Evolutionary conservation across 2,888 invertebrate genomes (phyloP), one percentile per base, ranked within the genome.

Genomic region (Oscheius onirici): DNA sequence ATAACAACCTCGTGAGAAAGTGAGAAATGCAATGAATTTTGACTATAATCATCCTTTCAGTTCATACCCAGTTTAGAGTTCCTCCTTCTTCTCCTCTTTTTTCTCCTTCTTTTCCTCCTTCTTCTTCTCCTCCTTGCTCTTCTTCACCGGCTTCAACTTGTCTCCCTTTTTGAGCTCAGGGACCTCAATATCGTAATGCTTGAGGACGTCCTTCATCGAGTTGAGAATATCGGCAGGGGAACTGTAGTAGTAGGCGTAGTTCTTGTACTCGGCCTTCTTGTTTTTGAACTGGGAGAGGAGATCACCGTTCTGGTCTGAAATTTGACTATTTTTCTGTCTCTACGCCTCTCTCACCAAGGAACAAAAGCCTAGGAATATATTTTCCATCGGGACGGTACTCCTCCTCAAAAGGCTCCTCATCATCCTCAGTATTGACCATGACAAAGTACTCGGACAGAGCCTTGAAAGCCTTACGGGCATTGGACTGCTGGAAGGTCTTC

Each of bases 401-500:
- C 79, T 86, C 85, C 77, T 86, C 86, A 71, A 72, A 86, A 17
- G 86, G 86, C 72, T 86, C 78, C 28, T 89, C 89, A 75, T 89
- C 89, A 79, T 89, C 89, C 82, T 88, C 83, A 40, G 88, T 84
- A 84, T 89, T 89, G 41, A 86, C 75, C 89, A 90, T 89, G 5
- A 89, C 76, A 79, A 90, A 89, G 66, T 88, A 72, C 76, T 87
- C 82, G 71, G 80, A 80, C 40, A 87, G 80, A 61, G 77, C 76
- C 72, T 84, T 85, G 83, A 86, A 86, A 34, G 86, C 86, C 68
- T 86, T 86, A 66, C 84, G 79, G n/a, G 86, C 86, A 61, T 86
- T 86, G 26, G 86, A 84, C 73, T 86, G 86, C 71, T 84, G 84
- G 84, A 86, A 85, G 17, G 84, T 83, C 77, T 86, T 86, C 75